Base-by-base conservation (phyloP, 2,113 vertebrate species). In the Perca schrenkii region DNA sequence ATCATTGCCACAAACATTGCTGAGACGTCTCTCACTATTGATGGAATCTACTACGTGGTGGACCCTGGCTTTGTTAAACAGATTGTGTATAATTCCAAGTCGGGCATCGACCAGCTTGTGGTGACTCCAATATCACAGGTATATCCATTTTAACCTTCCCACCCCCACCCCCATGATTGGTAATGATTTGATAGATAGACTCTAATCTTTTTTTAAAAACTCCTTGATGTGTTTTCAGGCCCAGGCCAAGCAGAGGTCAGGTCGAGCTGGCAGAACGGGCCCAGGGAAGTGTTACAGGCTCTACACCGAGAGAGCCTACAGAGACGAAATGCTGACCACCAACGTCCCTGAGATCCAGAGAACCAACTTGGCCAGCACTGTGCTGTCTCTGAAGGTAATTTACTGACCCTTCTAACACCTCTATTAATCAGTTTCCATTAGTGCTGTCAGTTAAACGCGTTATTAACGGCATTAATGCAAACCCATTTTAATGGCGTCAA, bases 311-410 rank as follows among this genome's bases (percentile, higher is more conserved):
- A 96, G 98, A n/a, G 98, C 98, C 2, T 99, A 99, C 80, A 94
- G 98, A 47, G 98, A 99, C 60, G 98, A 99, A 88, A 99, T 99
- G 98, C 91, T 99, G 3, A 99, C 98, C 58, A 98, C 98, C 84
- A 99, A 99, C 0, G 98, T 99, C 53, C 98, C 98, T 0, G 98
- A 99, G 91, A 99, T 99, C 93, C 98, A 99, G 95, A 97, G 98
- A 79, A 99, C 98, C 68, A 99, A 98, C 91, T 0, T 99, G 92
- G 97, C 98, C 60, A 99, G 98, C 83, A 99, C 98, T 0, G 98
- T 99, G 66, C 95, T 99, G 22, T 99, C 98, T 0, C 96, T 99
- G 22, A 99, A 99, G 36, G 34, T 6, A 34, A 34, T 6, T 34
- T 34, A 6, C 6, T 34, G 34, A 6, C 34, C 6, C 34, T 34